These are phyloP conservation scores for Ciconia boyciana DNA, from an alignment of 2,113 vertebrate species.

Conservation along the genomic window DNA sequence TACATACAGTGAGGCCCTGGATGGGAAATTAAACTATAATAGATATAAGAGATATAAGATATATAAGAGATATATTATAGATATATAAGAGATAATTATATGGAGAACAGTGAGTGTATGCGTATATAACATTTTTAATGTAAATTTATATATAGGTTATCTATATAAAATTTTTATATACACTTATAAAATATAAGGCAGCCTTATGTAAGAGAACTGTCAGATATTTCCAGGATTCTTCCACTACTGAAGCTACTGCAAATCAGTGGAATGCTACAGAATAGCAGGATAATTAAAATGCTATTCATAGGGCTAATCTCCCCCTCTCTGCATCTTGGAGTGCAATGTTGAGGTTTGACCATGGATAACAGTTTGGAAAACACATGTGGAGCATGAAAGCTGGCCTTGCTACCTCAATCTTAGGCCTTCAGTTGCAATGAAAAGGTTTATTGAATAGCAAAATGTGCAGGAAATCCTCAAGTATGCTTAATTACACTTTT, in stretches of 20 bases:
- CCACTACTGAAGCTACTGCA: neutral
- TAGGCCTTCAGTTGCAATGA: neutral
- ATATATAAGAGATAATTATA: neutral
- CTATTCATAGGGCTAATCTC: neutral
- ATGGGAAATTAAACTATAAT: neutral
- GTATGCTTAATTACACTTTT: neutral
- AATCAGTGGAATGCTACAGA: neutral
- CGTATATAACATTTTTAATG: neutral
- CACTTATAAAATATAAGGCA: neutral
- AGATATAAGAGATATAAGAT: too few species aligned
- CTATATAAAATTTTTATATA: neutral
- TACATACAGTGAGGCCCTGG: neutral
- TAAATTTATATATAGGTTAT: neutral
- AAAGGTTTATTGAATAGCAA: neutral
- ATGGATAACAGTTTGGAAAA: neutral
- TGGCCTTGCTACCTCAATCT: neutral
- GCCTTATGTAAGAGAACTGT: neutral
- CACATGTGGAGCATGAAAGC: neutral
- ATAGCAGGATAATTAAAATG: neutral
- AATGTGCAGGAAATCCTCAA: neutral
- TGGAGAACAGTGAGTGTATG: neutral
- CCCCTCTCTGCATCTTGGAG: neutral
- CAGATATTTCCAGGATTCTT: neutral
- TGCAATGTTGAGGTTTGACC: neutral
- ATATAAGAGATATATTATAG: too few species aligned